Base-by-base conservation (phyloP, 2,888 invertebrate species). In the Chirona hameri region DNA sequence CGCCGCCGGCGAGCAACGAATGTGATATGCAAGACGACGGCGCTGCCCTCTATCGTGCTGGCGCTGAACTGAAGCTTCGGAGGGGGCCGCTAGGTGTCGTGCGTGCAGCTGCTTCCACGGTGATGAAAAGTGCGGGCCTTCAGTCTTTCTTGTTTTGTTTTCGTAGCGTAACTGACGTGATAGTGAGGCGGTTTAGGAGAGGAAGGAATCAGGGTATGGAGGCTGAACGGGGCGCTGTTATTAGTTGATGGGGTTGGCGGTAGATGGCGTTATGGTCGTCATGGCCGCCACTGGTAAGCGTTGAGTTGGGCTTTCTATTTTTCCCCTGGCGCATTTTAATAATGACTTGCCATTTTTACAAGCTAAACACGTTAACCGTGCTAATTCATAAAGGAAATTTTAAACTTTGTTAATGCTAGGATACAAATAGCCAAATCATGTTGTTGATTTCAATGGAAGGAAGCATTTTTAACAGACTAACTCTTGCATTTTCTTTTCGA, bases 101-200 rank as follows among this genome's bases (percentile, higher is more conserved):
- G 72, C 31, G 31, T 39, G 76, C 46, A 39, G 76, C 76, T 76
- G 76, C 76, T 76, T 76, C 76, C 76, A 76, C 21, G 76, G 39
- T 3, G 72, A 5, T 27, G 24, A 76, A 10, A 10, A 27, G 76
- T 18, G 72, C 72, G 18, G 31, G 46, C 27, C 46, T 76, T 46
- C 39, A 76, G 76, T 76, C 76, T 76, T 76, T 76, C 76, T 76
- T 14, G 39, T 76, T 76, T 76, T 76, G 76, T 76, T 76, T 76
- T 76, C 15, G 18, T 76, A 46, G 76, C 76, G 39, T 72, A 14
- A 76, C 2, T 7, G 39, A 72, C 29, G 46, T 76, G 76, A 76
- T 76, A 46, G 24, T 76, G 39, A 46, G 9, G 39, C 9, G 27
- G 76, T 21, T 24, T 46, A 15, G 39, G 21, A 18, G 31, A 72